Evolutionary conservation across 2,888 invertebrate species (phyloP).

Genomic region (Drosophila rubida): DNA sequence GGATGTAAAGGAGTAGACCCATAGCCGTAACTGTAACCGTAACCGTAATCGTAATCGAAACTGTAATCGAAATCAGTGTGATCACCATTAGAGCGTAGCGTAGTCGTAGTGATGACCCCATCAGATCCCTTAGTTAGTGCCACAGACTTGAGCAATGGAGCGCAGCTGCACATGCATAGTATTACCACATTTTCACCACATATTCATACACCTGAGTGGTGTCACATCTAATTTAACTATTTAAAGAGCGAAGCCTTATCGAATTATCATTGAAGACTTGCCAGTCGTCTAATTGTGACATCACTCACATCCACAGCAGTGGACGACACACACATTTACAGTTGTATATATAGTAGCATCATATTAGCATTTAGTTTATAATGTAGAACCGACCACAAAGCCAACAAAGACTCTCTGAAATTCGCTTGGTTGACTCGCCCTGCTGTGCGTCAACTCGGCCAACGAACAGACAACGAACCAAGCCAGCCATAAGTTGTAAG

Average conservation of each 20-base stretch:
- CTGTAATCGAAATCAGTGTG: constrained; percentile 51
- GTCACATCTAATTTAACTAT: neutral
- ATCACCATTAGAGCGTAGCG: constrained; percentile 57
- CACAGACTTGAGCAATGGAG: constrained; percentile 54
- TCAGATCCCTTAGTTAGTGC: constrained; percentile 52
- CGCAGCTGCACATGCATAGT: constrained; percentile 66
- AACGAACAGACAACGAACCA: constrained; percentile 46
- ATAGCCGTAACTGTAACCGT: neutral
- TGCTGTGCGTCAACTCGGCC: constrained; percentile 38
- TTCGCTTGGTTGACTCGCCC: constrained; percentile 60
- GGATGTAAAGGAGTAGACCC: constrained; percentile 75
- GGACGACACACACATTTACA: constrained; percentile 21
- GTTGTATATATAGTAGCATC: constrained; percentile 35
- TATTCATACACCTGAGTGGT: constrained; percentile 23
- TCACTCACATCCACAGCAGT: neutral
- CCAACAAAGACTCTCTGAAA: constrained; percentile 84
- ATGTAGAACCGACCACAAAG: constrained; percentile 79
- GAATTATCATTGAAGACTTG: too few relatives aligned
- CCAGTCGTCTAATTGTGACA: neutral
- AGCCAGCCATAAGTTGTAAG: constrained; percentile 83
- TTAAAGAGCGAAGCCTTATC: too few relatives aligned
- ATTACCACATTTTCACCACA: constrained; percentile 57
- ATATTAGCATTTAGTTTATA: constrained; percentile 45
- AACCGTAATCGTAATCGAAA: constrained; percentile 9
- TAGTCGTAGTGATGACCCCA: constrained; percentile 17